phyloP scores from a whole-genome alignment of 2,797 vertebrate species.

The Oophaga sylvatica region DNA sequence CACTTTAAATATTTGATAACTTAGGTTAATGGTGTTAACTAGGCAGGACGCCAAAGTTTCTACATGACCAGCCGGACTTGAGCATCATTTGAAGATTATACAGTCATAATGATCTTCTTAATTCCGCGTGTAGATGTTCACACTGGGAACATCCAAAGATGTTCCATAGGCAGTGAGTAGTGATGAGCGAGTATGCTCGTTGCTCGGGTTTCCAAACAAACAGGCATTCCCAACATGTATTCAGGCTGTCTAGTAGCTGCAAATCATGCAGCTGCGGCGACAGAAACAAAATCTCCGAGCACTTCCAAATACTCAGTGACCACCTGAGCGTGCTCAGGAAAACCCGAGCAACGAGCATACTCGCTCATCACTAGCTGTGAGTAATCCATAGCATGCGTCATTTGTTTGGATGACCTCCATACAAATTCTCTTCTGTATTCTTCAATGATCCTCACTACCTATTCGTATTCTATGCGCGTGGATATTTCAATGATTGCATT shows the following conservation, averaged over 20 bases:
- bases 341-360: no score
- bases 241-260: no score
- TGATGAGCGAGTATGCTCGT: no score
- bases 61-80: not conserved
- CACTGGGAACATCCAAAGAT: not conserved
- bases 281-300: no score
- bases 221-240: no score
- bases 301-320: no score
- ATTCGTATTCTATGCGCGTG: not conserved
- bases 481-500: not conserved
- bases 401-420: constrained; percentile 17
- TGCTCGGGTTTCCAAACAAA: no score
- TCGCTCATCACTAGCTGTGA: no score
- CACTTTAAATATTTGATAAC: not conserved
- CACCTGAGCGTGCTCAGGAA: no score
- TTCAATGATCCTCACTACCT: not conserved
- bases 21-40: not conserved
- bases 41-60: not conserved
- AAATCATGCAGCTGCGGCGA: no score
- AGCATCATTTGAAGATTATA: not conserved
- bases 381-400: constrained; percentile 3
- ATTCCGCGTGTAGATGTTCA: not conserved
- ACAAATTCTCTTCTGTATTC: constrained; percentile 13
- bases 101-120: not conserved
- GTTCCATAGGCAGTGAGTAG: not conserved